Conservation (phyloP, 2,888 invertebrate genomes). For the Apamea crenata region DNA sequence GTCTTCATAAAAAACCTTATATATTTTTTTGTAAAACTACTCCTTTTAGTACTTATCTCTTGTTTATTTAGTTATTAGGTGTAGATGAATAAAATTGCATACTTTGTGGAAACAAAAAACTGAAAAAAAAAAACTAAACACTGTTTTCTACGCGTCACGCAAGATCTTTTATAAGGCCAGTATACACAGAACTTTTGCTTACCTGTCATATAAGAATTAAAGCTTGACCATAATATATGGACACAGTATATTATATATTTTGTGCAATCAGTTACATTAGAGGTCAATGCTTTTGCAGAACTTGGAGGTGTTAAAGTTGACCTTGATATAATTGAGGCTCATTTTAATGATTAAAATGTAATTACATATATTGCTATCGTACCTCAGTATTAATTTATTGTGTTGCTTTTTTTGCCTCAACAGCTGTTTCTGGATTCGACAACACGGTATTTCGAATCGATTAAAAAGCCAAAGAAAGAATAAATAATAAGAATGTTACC, state of each 20-base stretch:
- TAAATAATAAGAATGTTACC: constrained; percentile 19
- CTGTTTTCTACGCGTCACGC: constrained; percentile 50
- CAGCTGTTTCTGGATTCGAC: constrained; percentile 55
- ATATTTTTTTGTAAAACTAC: constrained; percentile 67
- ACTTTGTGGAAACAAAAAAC: constrained; percentile 52
- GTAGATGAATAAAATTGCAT: constrained; percentile 62
- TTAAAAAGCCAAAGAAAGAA: constrained; percentile 45
- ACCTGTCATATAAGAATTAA: constrained; percentile 43
- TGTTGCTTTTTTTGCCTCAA: constrained; percentile 57
- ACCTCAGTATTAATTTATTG: constrained; percentile 75
- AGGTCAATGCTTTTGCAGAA: constrained; percentile 48
- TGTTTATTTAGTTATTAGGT: constrained; percentile 71
- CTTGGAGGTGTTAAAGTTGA: constrained; percentile 48
- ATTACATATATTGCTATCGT: constrained; percentile 64
- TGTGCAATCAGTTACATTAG: constrained; percentile 49
- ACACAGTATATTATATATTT: constrained; percentile 51
- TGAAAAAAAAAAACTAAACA: constrained; percentile 44
- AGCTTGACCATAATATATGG: constrained; percentile 50
- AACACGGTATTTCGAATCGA: constrained; percentile 9
- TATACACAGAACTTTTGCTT: constrained; percentile 57
- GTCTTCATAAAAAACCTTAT: constrained; percentile 69
- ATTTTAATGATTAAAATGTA: constrained; percentile 58
- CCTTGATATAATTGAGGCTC: constrained; percentile 71
- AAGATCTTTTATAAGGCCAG: constrained; percentile 65
- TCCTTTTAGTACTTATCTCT: constrained; percentile 73